Base-by-base conservation (phyloP, 2,113 vertebrate species). In the Hoplias malabaricus region DNA sequence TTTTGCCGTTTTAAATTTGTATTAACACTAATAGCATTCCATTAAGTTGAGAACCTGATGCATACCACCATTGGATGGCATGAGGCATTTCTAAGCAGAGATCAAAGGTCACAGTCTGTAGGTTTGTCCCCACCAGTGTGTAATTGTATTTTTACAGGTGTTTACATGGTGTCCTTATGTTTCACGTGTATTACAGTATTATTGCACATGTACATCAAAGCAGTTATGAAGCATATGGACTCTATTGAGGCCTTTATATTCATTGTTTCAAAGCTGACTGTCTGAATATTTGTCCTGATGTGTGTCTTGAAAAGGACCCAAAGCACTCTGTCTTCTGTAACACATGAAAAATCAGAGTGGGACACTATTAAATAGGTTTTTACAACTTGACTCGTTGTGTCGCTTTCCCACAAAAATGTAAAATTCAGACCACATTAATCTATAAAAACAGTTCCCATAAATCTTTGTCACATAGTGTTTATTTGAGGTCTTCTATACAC, bases 401-500 rank as follows among this genome's bases (percentile, higher is more conserved):
- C 54, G 54, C 23, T 4, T 48, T 85, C 59, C 59, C 33, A 34
- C 59, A 63, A 19, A 36, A 9, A 59, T 16, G 59, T n/a, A 16
- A 84, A 87, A 83, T 46, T 23, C 23, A 80, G 73, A 76, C 78
- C 82, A 86, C 63, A 77, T 80, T 80, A 82, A 71, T 84, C 70
- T 81, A 48, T 82, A 61, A 83, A 75, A 75, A 59, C 79, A 66
- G 54, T 2, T 14, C 4, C 31, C 27, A 78, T 84, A 84, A 75
- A 86, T 86, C 61, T 79, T 19, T 66, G 63, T 67, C 69, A 57
- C 48, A 34, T n/a, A n/a, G n/a, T n/a, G n/a, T n/a, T n/a, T n/a
- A n/a, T n/a, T n/a, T n/a, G n/a, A n/a, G n/a, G n/a, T n/a, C n/a
- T n/a, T n/a, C n/a, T n/a, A n/a, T n/a, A n/a, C n/a, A n/a, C n/a